Base-by-base conservation (phyloP, 1,140 invertebrate species). In the Bombus sylvicola region DNA sequence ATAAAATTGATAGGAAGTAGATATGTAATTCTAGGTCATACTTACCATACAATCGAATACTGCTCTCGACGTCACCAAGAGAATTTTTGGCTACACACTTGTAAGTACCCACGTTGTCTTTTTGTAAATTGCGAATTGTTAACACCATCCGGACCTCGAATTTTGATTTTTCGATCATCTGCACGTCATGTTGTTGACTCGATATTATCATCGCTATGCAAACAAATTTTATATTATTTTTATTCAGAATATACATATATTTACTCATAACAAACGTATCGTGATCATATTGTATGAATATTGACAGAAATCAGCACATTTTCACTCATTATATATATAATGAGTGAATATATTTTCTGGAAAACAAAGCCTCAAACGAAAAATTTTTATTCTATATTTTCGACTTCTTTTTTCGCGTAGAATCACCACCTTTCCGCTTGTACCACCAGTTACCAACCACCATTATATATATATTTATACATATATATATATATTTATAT, bases 11-110 rank as follows among this genome's bases (percentile, higher is more conserved):
- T 34, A 37, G 5, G 13, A 41, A 9, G 25, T 4, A 25, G 15
- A 15, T 57, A 22, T 22, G 18, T 53, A 53, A 53, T 59, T 28
- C 13, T 12, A 39, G 4, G 8, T 22, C 18, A 43, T 83, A 93
- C 96, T 97, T 95, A 99, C 98, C 98, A 94, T 99, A 98, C 57
- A 99, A 95, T 87, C 98, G 96, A 93, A 99, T 98, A 85, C 96
- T 97, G 94, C 98, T 98, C 91, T 98, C 98, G 41, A 98, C 98
- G 93, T 98, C 98, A 3, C 98, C 98, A 4, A 99, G 95, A 6
- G 97, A 98, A 95, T 99, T 99, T 91, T 98, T 98, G 9, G 98
- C 98, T 64, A 98, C 97, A 92, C 98, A 99, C 73, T 96, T 96
- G 95, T 99, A 99, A 0, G 97, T 97, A 34, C 98, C 98, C 62